Evolutionary conservation across 2,797 vertebrate species (phyloP).

Genomic region (Huso huso): DNA sequence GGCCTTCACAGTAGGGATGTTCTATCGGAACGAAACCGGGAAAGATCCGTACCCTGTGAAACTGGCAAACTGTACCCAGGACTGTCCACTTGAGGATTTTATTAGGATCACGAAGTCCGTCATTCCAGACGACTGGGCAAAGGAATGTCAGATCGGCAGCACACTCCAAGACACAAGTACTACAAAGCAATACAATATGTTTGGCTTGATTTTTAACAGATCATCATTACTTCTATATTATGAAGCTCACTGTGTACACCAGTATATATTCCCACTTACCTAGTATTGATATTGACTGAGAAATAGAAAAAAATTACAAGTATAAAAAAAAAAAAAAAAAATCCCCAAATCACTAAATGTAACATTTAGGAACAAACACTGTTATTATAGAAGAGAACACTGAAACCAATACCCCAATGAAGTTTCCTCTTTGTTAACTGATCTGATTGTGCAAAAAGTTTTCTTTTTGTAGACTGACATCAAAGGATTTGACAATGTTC

Average conservation of each 20-base stretch:
- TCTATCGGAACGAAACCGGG: conserved; percentile 73
- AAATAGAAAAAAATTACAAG: too few species aligned
- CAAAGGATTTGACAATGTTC: too few species aligned
- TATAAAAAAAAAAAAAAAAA: too few species aligned
- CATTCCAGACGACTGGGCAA: conserved; percentile 69
- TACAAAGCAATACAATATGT: neutral
- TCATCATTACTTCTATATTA: neutral
- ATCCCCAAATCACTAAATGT: too few species aligned
- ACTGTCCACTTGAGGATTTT: conserved; percentile 77
- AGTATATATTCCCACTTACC: neutral
- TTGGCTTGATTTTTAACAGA: neutral
- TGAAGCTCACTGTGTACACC: neutral
- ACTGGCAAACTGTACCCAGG: conserved; percentile 67
- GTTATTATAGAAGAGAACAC: neutral
- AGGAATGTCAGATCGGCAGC: conserved; percentile 68
- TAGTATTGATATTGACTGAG: too few species aligned
- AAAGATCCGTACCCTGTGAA: conserved; percentile 53
- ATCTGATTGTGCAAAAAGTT: neutral
- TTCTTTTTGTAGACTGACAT: neutral
- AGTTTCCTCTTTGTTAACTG: neutral
- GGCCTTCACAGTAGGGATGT: conserved; percentile 77
- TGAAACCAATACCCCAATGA: neutral
- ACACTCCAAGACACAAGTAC: conserved; percentile 56
- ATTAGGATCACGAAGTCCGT: conserved; percentile 63
- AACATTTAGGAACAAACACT: neutral